Evolutionary conservation across 2,797 vertebrate genomes (phyloP).

Genomic region (Danionella dracula): DNA sequence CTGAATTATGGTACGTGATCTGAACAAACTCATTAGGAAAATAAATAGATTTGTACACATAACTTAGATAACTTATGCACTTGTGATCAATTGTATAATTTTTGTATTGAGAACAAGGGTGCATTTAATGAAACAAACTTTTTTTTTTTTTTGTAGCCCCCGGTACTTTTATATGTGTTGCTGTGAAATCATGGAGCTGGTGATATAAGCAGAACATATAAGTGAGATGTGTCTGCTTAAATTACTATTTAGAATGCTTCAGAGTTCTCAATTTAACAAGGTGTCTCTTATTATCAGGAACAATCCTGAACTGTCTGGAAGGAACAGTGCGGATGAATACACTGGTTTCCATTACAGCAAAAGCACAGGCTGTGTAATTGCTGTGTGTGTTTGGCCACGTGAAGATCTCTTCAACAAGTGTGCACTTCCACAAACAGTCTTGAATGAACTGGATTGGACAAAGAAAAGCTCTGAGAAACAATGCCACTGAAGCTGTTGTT

Average conservation of each 20-base stretch:
- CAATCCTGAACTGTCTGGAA: neutral
- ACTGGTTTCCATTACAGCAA: conserved; percentile 23
- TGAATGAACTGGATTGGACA: neutral
- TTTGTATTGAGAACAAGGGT: too few species aligned
- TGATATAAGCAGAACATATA: too few species aligned
- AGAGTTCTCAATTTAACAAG: conserved; percentile 13
- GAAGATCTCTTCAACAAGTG: conserved; percentile 18
- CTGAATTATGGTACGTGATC: too few species aligned
- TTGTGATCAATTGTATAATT: too few species aligned
- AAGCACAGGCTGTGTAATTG: conserved; percentile 32
- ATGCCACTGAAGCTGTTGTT: neutral
- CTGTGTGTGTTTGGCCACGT: conserved; percentile 26
- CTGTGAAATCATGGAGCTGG: too few species aligned
- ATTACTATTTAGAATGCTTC: conserved; percentile 10
- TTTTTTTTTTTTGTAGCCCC: too few species aligned
- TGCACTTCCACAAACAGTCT: neutral
- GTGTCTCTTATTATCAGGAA: conserved; percentile 9
- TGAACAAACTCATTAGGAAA: too few species aligned
- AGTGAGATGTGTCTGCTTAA: conserved; percentile 2
- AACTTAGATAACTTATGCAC: too few species aligned
- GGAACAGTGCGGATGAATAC: neutral
- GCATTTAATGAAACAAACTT: too few species aligned
- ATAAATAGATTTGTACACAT: too few species aligned
- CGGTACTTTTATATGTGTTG: too few species aligned
- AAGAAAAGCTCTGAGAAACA: neutral